Percentiles rank a stretch among this genome's conserved stretches.
Conservation (phyloP, 1,140 invertebrate genomes). For the Paramacrobiotus metropolitanus region DNA sequence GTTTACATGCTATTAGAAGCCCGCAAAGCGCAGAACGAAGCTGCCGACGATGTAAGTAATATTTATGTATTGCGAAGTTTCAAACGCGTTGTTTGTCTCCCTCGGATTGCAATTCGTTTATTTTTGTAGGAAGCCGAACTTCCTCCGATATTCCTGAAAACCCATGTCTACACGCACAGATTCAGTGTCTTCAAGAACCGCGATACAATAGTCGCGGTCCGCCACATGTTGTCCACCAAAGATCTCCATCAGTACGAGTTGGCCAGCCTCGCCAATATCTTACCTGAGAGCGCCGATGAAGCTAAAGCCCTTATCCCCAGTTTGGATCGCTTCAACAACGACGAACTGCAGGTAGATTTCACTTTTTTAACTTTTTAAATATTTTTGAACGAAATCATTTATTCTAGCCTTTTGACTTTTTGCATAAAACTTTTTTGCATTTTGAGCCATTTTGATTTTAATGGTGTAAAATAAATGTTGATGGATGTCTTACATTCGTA, state of each 20-base stretch:
- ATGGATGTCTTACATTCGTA: conserved; percentile 7
- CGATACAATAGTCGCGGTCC: conserved; percentile 81
- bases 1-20: conserved; percentile 93
- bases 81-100: background rate
- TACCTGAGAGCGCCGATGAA: conserved; percentile 90
- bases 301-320: conserved; percentile 88
- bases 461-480: background rate
- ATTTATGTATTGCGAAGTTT: conserved; percentile 6
- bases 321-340: background rate
- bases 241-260: conserved; percentile 97
- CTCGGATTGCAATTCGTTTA: background rate
- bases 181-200: conserved; percentile 91
- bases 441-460: too few relatives aligned
- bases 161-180: conserved; percentile 75
- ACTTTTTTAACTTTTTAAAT: background rate
- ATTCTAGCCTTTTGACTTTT: too few relatives aligned
- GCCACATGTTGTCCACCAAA: conserved; percentile 56
- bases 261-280: conserved; percentile 84
- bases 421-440: too few relatives aligned
- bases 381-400: too few relatives aligned
- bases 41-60: conserved; percentile 51
- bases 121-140: conserved; percentile 56
- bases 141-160: conserved; percentile 95
- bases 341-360: background rate
- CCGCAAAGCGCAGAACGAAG: conserved; percentile 88